Conservation (phyloP, 2,888 invertebrate genomes). For the Cephus runcator region DNA sequence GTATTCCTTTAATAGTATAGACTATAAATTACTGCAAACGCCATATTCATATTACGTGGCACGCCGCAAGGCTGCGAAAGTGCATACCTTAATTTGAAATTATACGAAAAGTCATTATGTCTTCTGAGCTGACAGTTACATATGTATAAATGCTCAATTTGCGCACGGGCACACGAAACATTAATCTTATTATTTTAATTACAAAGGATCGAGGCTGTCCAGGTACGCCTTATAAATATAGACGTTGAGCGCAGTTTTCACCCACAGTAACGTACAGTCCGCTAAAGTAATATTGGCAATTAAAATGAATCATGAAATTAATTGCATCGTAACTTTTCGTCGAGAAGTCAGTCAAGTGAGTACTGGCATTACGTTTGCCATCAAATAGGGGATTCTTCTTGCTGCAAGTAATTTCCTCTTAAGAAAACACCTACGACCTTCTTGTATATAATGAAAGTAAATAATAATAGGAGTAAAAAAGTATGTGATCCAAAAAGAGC, state of each 20-base stretch:
- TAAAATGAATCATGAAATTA: not conserved
- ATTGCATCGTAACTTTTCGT: not conserved
- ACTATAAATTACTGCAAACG: not conserved
- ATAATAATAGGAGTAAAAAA: not conserved
- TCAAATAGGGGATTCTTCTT: not conserved
- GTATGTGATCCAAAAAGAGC: not conserved
- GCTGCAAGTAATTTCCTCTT: not conserved
- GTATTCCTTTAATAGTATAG: not conserved
- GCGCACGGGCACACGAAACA: conserved; percentile 38
- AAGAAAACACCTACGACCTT: not conserved
- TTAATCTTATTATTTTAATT: conserved; percentile 48
- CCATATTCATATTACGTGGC: not conserved
- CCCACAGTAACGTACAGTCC: conserved; percentile 22
- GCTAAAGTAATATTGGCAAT: conserved; percentile 2
- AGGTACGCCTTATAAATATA: conserved; percentile 31
- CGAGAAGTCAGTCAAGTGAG: not conserved
- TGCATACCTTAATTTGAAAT: not conserved
- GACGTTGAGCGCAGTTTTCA: conserved; percentile 34
- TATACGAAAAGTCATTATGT: conserved; percentile 36
- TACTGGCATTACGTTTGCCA: not conserved
- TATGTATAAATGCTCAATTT: conserved; percentile 41
- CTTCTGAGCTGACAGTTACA: conserved; percentile 38
- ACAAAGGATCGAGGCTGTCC: conserved; percentile 30
- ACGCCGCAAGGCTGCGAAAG: not conserved
- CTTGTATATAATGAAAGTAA: not conserved